These are phyloP conservation scores for Dichetophora obliterata DNA, from an alignment of 2,888 invertebrate genomes.

Conservation along the genomic window DNA sequence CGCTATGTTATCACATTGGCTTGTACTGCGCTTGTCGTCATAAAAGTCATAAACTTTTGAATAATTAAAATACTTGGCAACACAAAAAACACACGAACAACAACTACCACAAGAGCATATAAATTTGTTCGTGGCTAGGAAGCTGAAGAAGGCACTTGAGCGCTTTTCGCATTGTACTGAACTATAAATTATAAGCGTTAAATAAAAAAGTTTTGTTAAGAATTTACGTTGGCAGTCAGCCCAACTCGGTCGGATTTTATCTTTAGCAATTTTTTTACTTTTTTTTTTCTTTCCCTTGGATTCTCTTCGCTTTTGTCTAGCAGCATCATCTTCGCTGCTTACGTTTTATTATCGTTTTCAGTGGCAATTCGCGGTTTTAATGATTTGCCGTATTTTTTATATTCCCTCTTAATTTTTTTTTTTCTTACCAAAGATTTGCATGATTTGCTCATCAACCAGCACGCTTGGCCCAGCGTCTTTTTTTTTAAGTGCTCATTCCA, in stretches of 20 bases:
- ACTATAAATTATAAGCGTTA: too few species aligned
- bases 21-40: conserved; percentile 18
- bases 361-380: conserved; percentile 13
- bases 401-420: neutral
- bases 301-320: neutral
- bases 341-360: neutral
- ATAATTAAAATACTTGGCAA: conserved; percentile 45
- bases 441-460: too few species aligned
- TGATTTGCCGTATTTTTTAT: neutral
- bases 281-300: neutral
- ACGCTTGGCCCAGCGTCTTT: too few species aligned
- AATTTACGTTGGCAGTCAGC: too few species aligned
- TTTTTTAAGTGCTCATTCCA: neutral
- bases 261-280: too few species aligned
- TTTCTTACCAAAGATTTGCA: too few species aligned
- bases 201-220: too few species aligned
- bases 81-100: conserved; percentile 1
- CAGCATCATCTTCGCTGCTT: too few species aligned
- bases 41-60: conserved; percentile 46
- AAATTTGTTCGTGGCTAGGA: neutral
- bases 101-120: neutral
- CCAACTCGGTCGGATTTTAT: too few species aligned
- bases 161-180: too few species aligned
- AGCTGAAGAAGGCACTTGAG: too few species aligned
- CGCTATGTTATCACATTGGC: conserved; percentile 8